Percentiles rank a stretch among this genome's conserved stretches.
Evolutionary conservation across 2,797 vertebrate genomes (phyloP).

Genomic region (Acipenser transmontanus): DNA sequence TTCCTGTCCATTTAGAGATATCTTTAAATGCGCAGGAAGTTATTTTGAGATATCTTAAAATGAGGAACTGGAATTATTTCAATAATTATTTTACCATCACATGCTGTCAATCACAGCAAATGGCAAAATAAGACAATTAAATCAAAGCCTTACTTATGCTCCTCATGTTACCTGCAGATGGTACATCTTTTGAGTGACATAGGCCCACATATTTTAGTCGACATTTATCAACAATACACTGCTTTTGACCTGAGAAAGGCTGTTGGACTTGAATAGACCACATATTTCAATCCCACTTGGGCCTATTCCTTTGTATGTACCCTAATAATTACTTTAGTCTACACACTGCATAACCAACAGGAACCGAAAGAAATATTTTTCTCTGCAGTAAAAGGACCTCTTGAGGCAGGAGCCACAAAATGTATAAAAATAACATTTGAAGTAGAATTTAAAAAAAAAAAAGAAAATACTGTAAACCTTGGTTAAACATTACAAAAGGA

Average conservation of each 20-base stretch:
- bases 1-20: too few species aligned
- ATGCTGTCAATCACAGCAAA: neutral
- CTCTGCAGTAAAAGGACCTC: too few species aligned
- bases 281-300: neutral
- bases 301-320: neutral
- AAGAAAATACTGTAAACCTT: too few species aligned
- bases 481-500: too few species aligned
- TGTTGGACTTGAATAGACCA: neutral
- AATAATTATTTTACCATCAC: neutral
- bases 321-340: neutral
- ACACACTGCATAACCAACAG: neutral
- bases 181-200: neutral
- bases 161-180: neutral
- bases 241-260: neutral
- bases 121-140: neutral
- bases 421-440: too few species aligned
- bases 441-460: too few species aligned
- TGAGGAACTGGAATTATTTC: too few species aligned
- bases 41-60: too few species aligned
- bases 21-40: too few species aligned
- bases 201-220: neutral
- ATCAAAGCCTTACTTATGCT: neutral
- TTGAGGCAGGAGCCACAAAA: too few species aligned
- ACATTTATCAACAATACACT: neutral
- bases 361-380: too few species aligned